Conservation (phyloP, 2,888 invertebrate species). For the Taphrorychus bicolor region DNA sequence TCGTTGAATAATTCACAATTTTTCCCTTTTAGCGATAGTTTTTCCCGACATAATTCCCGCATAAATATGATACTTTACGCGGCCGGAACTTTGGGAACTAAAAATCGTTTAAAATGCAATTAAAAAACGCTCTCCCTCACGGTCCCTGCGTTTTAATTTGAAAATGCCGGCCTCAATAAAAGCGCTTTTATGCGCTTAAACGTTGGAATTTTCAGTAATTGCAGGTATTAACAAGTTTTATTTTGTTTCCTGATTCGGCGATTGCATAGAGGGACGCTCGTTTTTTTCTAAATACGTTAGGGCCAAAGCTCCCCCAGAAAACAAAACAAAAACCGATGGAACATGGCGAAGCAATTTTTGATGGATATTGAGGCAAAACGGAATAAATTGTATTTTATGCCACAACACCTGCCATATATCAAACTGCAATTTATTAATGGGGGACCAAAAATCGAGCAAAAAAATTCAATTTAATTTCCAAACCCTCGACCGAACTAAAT, state of each 20-base stretch:
- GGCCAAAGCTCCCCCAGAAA: background rate
- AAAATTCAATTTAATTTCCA: background rate
- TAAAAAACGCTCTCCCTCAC: constrained; percentile 8
- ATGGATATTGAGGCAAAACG: background rate
- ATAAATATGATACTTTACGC: constrained; percentile 1
- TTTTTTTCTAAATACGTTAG: background rate
- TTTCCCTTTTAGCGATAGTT: background rate
- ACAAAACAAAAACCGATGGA: background rate
- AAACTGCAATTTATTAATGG: background rate
- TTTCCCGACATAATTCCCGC: background rate
- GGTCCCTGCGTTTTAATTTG: constrained; percentile 20
- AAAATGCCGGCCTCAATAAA: constrained; percentile 15
- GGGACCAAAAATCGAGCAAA: background rate
- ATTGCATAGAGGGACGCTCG: background rate
- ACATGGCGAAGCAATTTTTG: background rate
- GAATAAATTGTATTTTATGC: background rate
- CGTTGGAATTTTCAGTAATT: constrained; percentile 15
- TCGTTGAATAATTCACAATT: background rate
- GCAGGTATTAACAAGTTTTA: constrained; percentile 18
- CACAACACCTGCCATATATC: background rate
- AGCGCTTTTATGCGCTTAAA: constrained; percentile 12
- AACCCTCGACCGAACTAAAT: background rate
- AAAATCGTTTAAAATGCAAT: constrained; percentile 21
- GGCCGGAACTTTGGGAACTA: constrained; percentile 4
- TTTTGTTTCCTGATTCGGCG: constrained; percentile 7